Evolutionary conservation across 2,797 vertebrate species (phyloP).

Genomic region (Gymnopithys bicolor): DNA sequence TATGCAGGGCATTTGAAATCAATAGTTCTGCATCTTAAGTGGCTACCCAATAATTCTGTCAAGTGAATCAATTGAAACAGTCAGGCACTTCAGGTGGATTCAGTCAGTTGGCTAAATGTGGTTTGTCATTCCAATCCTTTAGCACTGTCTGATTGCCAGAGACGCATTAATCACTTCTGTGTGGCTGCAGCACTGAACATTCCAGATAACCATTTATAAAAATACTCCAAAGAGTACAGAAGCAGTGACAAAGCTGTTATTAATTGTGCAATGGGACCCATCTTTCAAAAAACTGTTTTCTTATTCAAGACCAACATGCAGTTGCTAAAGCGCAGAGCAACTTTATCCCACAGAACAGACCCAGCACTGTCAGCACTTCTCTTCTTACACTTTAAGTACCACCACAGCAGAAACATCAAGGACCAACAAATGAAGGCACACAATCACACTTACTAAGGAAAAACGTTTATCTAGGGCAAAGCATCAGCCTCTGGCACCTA

Average conservation of each 20-base stretch:
- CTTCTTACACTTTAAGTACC: neutral
- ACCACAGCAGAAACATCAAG: neutral
- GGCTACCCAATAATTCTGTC: neutral
- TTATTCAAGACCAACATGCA: neutral
- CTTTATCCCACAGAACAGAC: neutral
- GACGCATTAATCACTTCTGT: neutral
- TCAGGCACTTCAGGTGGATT: neutral
- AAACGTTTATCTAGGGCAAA: neutral
- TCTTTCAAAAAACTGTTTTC: neutral
- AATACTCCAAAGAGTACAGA: neutral
- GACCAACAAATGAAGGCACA: neutral
- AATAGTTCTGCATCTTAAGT: neutral
- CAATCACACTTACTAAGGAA: neutral
- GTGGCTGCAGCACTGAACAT: neutral
- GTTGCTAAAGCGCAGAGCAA: neutral
- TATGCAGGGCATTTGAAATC: neutral
- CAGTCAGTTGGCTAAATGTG: neutral
- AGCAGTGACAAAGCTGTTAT: neutral
- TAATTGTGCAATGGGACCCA: neutral
- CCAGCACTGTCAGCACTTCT: neutral
- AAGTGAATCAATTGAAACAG: neutral
- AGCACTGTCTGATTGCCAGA: neutral
- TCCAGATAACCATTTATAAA: neutral
- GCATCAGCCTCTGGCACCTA: neutral
- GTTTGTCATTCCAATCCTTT: neutral